Evolutionary conservation across 2,888 invertebrate genomes (phyloP).

Genomic region (Schizaphis graminum): DNA sequence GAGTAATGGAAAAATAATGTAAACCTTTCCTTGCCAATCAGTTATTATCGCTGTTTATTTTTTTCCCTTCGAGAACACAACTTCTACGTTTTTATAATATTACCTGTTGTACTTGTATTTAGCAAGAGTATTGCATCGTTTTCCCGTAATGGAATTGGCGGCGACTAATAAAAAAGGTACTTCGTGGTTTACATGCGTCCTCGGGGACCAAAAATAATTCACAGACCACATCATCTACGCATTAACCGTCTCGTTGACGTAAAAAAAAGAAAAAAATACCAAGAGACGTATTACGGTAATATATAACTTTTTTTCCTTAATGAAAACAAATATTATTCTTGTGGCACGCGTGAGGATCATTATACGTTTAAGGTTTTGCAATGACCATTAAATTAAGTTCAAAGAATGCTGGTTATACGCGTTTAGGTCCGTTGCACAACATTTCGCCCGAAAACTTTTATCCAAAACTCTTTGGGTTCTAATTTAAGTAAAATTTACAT

Average conservation of each 20-base stretch:
- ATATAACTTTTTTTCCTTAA: conserved; percentile 19
- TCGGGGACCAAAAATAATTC: conserved; percentile 15
- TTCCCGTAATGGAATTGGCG: conserved; percentile 21
- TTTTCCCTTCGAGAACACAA: neutral
- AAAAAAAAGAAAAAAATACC: neutral
- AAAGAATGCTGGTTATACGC: neutral
- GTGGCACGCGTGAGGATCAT: neutral
- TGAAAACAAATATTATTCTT: conserved; percentile 33
- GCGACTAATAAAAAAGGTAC: neutral
- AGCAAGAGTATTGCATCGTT: neutral
- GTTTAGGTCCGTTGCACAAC: neutral
- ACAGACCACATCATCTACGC: neutral
- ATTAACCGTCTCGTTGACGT: neutral
- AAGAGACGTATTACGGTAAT: conserved; percentile 1
- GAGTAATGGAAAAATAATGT: neutral
- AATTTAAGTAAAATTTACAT: neutral
- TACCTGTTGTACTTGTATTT: neutral
- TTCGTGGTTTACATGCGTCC: neutral
- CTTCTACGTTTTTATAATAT: neutral
- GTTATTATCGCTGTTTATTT: neutral
- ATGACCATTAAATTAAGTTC: conserved; percentile 1
- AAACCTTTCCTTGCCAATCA: neutral
- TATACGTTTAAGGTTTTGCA: conserved; percentile 14
- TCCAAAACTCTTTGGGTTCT: neutral
- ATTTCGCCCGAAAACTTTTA: neutral